phyloP scores from a whole-genome alignment of 2,888 invertebrate species.

The Isotomurus palustris region DNA sequence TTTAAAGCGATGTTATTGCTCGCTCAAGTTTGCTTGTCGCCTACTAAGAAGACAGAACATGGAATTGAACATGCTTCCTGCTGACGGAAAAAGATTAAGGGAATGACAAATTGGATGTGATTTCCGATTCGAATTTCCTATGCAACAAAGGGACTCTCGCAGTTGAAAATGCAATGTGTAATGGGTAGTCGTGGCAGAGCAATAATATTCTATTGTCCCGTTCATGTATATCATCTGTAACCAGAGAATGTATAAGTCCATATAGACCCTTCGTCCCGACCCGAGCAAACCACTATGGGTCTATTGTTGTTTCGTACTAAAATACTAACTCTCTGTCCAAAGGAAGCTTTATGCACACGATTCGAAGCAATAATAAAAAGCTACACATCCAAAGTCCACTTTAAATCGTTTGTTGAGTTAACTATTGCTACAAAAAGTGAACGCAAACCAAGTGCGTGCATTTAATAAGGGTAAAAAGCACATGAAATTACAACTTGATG shows the following conservation, averaged over 20 bases:
- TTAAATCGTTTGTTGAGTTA: too few relatives aligned
- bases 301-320: too few relatives aligned
- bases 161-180: too few relatives aligned
- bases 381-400: too few relatives aligned
- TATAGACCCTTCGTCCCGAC: too few relatives aligned
- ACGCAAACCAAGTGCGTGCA: background rate
- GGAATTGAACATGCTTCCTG: conserved; percentile 26
- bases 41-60: background rate
- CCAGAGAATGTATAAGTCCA: background rate
- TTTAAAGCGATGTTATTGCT: background rate
- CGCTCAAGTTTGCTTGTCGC: background rate
- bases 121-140: conserved; percentile 38
- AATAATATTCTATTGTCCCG: conserved; percentile 8
- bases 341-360: too few relatives aligned
- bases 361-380: too few relatives aligned
- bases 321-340: too few relatives aligned
- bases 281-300: too few relatives aligned
- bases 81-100: conserved; percentile 32
- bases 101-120: conserved; percentile 35
- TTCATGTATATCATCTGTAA: too few relatives aligned
- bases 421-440: background rate
- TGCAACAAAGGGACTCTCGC: conserved; percentile 8
- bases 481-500: conserved; percentile 2
- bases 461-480: background rate
- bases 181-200: conserved; percentile 1